Conservation (phyloP, 2,113 vertebrate genomes). For the Chaetorhynchus papuensis region DNA sequence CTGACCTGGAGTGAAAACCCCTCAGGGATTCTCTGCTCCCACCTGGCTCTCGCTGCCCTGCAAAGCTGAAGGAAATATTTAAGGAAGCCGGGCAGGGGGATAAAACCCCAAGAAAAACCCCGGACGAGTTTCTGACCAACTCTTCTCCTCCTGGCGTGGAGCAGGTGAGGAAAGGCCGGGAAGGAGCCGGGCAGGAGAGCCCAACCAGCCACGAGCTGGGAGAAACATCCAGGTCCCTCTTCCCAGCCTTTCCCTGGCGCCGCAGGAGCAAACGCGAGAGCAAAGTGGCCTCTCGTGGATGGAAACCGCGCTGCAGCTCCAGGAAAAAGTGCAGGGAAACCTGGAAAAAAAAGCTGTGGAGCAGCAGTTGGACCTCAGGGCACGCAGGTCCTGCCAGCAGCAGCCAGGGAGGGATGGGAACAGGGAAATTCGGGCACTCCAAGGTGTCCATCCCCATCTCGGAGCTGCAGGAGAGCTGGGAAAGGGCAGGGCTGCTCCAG, state of each 20-base stretch:
- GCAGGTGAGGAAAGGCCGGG: background rate
- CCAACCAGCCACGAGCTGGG: background rate
- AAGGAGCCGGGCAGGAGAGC: background rate
- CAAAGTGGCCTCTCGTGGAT: constrained; percentile 7
- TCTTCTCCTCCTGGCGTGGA: accelerated
- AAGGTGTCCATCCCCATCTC: too few species aligned
- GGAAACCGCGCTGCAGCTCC: background rate
- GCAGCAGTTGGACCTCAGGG: background rate
- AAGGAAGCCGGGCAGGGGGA: too few species aligned
- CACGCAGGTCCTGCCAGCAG: background rate
- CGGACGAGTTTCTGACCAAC: accelerated
- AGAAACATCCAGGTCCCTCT: background rate
- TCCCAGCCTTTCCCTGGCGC: background rate
- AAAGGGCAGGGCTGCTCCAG: too few species aligned
- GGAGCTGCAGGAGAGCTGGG: background rate
- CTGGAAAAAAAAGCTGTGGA: background rate
- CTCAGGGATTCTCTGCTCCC: background rate
- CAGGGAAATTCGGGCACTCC: background rate
- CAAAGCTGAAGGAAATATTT: background rate
- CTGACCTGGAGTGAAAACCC: background rate
- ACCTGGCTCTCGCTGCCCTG: background rate
- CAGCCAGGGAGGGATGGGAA: background rate
- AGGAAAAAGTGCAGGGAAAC: background rate
- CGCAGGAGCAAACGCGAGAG: background rate
- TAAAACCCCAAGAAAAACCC: accelerated